These are phyloP conservation scores for Carlito syrichta DNA, from an alignment of 2,113 vertebrate genomes.

Conservation along the genomic window DNA sequence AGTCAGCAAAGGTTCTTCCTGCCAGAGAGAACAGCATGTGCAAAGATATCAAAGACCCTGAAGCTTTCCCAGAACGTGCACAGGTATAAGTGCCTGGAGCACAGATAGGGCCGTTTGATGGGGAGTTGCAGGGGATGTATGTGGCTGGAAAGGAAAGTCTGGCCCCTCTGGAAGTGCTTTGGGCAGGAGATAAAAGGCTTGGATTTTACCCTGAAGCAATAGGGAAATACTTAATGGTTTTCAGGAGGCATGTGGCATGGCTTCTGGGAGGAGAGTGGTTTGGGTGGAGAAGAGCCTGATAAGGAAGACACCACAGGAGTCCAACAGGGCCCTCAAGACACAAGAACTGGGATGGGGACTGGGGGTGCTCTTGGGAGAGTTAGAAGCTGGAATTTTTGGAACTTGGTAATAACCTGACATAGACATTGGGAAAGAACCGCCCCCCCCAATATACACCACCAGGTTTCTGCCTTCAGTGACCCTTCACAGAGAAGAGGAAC, in stretches of 20 bases:
- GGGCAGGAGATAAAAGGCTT: neutral
- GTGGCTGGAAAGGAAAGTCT: neutral
- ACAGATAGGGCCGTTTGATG: neutral
- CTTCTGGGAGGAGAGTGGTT: neutral
- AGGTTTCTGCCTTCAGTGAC: neutral
- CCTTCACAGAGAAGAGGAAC: neutral
- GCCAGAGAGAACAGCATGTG: neutral
- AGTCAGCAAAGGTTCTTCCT: neutral
- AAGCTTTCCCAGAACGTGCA: neutral
- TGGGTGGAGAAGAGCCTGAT: neutral
- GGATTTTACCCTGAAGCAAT: neutral
- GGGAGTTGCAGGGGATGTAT: neutral
- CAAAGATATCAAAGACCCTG: neutral
- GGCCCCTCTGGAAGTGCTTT: neutral
- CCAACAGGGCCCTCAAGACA: neutral
- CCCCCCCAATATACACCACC: neutral
- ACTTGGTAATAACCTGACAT: neutral
- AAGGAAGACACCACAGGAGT: neutral
- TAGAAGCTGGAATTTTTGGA: neutral
- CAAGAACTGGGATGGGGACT: neutral
- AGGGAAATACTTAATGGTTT: neutral
- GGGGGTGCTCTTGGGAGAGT: neutral
- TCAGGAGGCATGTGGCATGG: neutral
- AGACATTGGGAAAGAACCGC: neutral
- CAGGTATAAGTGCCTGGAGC: neutral